Evolutionary conservation across 2,888 invertebrate species (phyloP), one percentile per base, ranked within the genome.

Genomic region (Ommatoiulus sabulosus): DNA sequence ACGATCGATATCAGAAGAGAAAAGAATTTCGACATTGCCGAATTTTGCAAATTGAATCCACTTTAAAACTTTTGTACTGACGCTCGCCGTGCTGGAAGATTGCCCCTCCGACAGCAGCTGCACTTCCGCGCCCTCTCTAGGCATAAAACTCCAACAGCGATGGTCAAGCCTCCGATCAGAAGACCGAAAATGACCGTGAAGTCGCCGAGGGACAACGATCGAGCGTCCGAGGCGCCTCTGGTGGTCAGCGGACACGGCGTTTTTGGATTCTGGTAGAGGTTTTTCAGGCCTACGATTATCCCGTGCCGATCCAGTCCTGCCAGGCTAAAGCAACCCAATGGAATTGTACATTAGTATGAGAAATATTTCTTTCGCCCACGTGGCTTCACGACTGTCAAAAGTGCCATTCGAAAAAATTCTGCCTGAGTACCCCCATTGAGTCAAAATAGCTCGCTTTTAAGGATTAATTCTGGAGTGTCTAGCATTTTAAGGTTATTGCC

Each of bases 171-270:
- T 4, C 72, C 72, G 0, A 72, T 6, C 20, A 87, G 48, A 15
- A 52, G 17, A 8, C 15, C 17, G 87, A 20, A 52, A 2, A 48
- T 87, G 46, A 52, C 87, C 57, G 48, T 43, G 87, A 87, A 87
- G 15, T 87, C 87, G 17, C 46, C 46, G 7, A 48, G 48, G 35
- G 48, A 46, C 17, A 87, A n/a, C 2, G 48, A 17, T 7, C 87
- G 52, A 52, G 87, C 87, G 20, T 48, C 87, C n/a, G 87, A 87
- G 44, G 15, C 35, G n/a, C 87, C 87, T 5, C 46, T 44, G 24
- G 52, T 87, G 46, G 87, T 87, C 35, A 87, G 35, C n/a, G 87
- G 87, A 24, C 87, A 87, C 17, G 20, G 17, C 7, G 87, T 43
- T 24, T 44, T 87, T 8, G 44, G 12, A 17, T n/a, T 35, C 43